Evolutionary conservation across 2,888 invertebrate species (phyloP).

Genomic region (Oscheius onirici): DNA sequence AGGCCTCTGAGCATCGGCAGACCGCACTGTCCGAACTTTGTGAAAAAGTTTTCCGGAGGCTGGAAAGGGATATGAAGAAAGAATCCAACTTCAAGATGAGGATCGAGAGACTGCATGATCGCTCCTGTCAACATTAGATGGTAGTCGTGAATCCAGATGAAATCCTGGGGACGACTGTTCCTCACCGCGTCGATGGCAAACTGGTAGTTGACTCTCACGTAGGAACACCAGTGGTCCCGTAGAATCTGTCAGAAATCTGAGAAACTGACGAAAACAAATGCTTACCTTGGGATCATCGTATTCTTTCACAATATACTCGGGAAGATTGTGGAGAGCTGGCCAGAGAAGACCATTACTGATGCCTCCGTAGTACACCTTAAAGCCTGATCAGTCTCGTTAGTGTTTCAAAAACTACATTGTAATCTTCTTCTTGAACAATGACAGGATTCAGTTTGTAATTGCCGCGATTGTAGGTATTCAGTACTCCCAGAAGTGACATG

Average conservation of each 20-base stretch:
- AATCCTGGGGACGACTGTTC: constrained; percentile 75
- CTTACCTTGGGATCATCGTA: constrained; percentile 65
- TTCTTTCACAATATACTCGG: constrained; percentile 70
- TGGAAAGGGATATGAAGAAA: constrained; percentile 95
- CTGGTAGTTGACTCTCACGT: constrained; percentile 71
- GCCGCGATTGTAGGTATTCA: constrained; percentile 69
- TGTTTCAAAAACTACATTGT: constrained; percentile 31
- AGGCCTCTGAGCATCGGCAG: constrained; percentile 87
- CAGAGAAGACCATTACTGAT: constrained; percentile 70
- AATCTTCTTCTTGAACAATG: constrained; percentile 66
- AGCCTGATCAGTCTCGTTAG: no score
- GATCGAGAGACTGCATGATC: constrained; percentile 37
- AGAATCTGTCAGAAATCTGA: constrained; percentile 36
- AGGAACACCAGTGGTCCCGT: constrained; percentile 68
- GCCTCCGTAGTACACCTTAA: constrained; percentile 67
- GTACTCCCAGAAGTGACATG: constrained; percentile 70
- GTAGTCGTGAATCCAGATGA: constrained; percentile 94
- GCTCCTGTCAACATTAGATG: constrained; percentile 91
- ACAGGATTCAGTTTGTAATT: constrained; percentile 71
- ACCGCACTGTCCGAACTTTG: constrained; percentile 62
- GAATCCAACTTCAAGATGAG: constrained; percentile 79
- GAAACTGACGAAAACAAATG: background rate
- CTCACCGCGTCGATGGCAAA: constrained; percentile 71
- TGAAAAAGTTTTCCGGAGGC: constrained; percentile 86
- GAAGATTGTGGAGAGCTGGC: constrained; percentile 71